Conservation (phyloP, 2,113 vertebrate species). For the Ceyx margarethae region DNA sequence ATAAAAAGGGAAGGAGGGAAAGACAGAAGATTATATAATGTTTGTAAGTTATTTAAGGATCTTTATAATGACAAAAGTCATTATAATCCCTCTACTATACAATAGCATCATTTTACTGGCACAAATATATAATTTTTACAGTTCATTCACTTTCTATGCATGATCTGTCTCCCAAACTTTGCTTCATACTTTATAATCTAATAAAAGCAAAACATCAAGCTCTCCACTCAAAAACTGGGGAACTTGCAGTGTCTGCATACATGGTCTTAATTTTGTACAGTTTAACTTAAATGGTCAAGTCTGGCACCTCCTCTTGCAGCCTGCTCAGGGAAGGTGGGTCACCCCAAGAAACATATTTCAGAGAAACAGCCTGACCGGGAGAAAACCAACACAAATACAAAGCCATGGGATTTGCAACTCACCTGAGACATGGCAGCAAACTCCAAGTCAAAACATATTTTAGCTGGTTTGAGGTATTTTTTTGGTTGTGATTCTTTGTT, state of each 20-base stretch:
- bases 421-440: neutral
- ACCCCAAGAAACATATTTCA: neutral
- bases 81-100: neutral
- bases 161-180: neutral
- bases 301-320: neutral
- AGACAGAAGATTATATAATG: neutral
- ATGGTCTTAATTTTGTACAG: neutral
- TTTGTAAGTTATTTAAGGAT: neutral
- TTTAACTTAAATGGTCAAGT: neutral
- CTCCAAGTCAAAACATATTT: rapidly evolving
- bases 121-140: neutral
- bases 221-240: neutral
- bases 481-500: no score
- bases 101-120: neutral
- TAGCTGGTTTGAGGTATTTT: no score
- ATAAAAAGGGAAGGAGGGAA: neutral
- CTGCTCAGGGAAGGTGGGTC: neutral
- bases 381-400: rapidly evolving
- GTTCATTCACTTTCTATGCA: neutral
- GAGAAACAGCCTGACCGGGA: neutral
- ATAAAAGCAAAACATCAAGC: neutral
- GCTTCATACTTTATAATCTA: neutral
- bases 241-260: neutral
- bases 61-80: neutral
- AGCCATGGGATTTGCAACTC: neutral